Base-by-base conservation (phyloP, 1,140 invertebrate species). In the Holcopasites calliopsidis region DNA sequence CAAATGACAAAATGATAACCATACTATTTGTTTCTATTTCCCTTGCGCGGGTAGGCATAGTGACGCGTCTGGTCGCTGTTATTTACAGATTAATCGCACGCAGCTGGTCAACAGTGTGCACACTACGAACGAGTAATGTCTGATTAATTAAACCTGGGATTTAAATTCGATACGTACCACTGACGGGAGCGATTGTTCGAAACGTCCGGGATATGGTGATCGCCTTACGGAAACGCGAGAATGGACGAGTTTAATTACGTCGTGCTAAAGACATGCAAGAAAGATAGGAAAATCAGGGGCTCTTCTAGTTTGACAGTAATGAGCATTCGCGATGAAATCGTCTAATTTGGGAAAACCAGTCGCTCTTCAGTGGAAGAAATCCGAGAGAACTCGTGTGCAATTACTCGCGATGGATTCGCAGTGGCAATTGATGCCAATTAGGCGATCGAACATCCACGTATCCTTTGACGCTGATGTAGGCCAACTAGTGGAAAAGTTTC, bases 71-170 rank as follows among this genome's bases (percentile, higher is more conserved):
- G 13, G 18, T 61, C 31, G 21, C 38, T 57, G n/a, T 11, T 50
- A 60, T 61, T 62, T 21, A 28, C 57, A 40, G 26, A 40, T 62
- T 52, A 64, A 72, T 64, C 52, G 58, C 35, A 54, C n/a, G 2
- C 16, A 44, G 47, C 21, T 73, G 42, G 28, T 2, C 1, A 47
- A 13, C 7, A 5, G 26, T n/a, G 38, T 11, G 23, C 40, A 50
- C 33, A 31, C 21, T 10, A 3, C 3, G 4, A 5, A 11, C n/a
- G 23, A 6, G 2, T 52, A 35, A 47, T 33, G 31, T 57, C 44
- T 47, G 31, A 26, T 65, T 47, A 47, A 55, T 65, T 57, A 65
- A 73, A 65, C 11, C 23, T 1, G 38, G 50, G 23, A 66, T 74
- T 55, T 74, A 33, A 44, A 55, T 65, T 42, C 13, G 33, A 73